Base-by-base conservation (phyloP, 2,113 vertebrate species). In the Xerus inauris region DNA sequence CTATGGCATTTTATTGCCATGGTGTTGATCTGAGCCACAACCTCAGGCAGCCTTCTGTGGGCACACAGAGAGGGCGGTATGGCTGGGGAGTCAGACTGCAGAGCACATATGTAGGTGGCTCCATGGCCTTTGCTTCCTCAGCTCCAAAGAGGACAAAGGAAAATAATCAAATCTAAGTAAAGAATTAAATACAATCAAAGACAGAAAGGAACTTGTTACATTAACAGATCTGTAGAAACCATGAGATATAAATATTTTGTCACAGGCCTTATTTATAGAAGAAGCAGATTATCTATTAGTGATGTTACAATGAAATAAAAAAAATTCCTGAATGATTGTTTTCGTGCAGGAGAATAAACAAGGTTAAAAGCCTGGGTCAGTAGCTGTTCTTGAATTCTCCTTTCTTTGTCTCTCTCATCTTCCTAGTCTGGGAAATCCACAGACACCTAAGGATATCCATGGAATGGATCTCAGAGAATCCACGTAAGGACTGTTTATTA, bases 41-140 rank as follows among this genome's bases (percentile, higher is more conserved):
- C 20, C 6, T 38, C 14, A 64, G 7, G 17, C 83, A 71, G 26
- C 16, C 26, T 76, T 16, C 64, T 42, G 65, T 38, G 19, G 6
- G 30, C 12, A 38, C 5, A 30, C 26, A 42, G 20, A 10, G 32
- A 1, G 26, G 8, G 57, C 1, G 19, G n/a, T 26, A 17, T 0
- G 26, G 7, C 10, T 20, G 8, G 19, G 40, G 38, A 30, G 19
- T 45, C 24, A 62, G n/a, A 11, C 73, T 22, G 7, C 6, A 8
- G 5, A 16, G 65, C 6, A 16, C 24, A 51, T 71, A 51, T 71
- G 49, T 32, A 28, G n/a, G 28, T 54, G 35, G 2, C 30, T 69
- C 10, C 3, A 8, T 22, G 0, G 6, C 17, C 54, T 57, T 57
- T 57, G 20, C 32, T 83, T 57, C 12, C 54, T 57, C 71, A 83